Conservation (phyloP, 23 tunicate genomes). For the Botrylloides violaceus region DNA sequence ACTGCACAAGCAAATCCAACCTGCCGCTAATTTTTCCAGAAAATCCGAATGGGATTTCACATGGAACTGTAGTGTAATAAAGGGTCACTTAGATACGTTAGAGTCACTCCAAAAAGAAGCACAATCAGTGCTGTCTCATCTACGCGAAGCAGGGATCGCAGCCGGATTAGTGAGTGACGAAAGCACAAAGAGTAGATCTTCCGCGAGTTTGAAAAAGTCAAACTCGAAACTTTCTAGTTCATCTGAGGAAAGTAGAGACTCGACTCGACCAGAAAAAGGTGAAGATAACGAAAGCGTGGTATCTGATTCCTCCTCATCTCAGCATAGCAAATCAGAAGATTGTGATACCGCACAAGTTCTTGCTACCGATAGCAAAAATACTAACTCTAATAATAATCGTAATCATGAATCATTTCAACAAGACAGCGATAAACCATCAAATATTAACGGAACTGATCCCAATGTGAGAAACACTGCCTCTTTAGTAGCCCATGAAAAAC, state of each 20-base stretch:
- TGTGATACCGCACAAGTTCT: neutral
- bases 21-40: neutral
- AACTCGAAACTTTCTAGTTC: slow-evolving; percentile 11
- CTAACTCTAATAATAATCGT: neutral
- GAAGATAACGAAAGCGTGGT: neutral
- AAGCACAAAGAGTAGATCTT: neutral
- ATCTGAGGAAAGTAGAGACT: slow-evolving; percentile 12
- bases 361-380: slow-evolving; percentile 11
- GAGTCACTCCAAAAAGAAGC: slow-evolving; percentile 23
- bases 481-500: neutral
- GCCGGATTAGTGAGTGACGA: slow-evolving; percentile 39
- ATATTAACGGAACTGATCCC: neutral
- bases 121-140: slow-evolving; percentile 20
- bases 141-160: slow-evolving; percentile 49
- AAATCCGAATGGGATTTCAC: slow-evolving; percentile 51
- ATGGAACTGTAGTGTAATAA: slow-evolving; percentile 77
- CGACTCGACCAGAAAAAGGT: neutral
- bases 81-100: slow-evolving; percentile 45
- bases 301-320: slow-evolving; percentile 5
- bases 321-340: neutral
- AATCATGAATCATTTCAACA: no score
- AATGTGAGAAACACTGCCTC: neutral
- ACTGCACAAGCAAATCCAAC: slow-evolving; percentile 8
- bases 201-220: slow-evolving; percentile 2
- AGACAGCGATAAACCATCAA: no score